phyloP scores from a whole-genome alignment of 2,888 invertebrate genomes.

The Meganola albula region DNA sequence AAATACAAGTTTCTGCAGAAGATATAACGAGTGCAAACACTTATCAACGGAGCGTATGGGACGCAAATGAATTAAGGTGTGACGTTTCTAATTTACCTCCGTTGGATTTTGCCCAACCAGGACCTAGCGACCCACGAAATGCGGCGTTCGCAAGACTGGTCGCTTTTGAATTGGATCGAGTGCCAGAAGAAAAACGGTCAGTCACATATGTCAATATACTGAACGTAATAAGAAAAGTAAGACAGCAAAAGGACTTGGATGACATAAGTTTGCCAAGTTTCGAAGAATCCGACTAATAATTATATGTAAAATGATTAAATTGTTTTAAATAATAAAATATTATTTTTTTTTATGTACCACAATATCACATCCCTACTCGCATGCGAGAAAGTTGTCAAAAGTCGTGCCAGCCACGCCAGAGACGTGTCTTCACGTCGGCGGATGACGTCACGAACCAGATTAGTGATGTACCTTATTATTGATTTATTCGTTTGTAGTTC shows the following conservation, averaged over 20 bases:
- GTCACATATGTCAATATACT: constrained; percentile 6
- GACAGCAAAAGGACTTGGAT: constrained; percentile 4
- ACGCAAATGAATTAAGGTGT: no score
- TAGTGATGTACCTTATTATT: constrained; percentile 3
- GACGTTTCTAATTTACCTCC: no score
- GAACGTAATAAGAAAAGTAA: constrained; percentile 8
- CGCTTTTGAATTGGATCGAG: constrained; percentile 9
- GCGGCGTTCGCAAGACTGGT: constrained; percentile 8
- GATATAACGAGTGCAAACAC: background rate
- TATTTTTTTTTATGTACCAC: constrained; percentile 2
- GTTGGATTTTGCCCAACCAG: background rate
- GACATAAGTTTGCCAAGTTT: constrained; percentile 1
- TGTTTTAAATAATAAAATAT: constrained; percentile 1
- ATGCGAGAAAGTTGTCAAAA: constrained; percentile 2
- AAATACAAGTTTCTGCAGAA: no score
- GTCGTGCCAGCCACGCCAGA: constrained; percentile 1
- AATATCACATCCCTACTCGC: constrained; percentile 2
- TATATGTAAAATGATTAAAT: constrained; percentile 2
- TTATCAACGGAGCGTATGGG: background rate
- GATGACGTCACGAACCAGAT: constrained; percentile 2
- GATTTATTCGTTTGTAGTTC: constrained; percentile 3
- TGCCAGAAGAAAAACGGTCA: constrained; percentile 8
- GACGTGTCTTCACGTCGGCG: constrained; percentile 1
- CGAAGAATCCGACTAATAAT: constrained; percentile 1
- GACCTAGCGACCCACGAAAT: constrained; percentile 12